Percentiles rank a stretch among this genome's conserved stretches.
phyloP scores from a whole-genome alignment of 2,113 vertebrate species.

The Henicopernis longicauda region DNA sequence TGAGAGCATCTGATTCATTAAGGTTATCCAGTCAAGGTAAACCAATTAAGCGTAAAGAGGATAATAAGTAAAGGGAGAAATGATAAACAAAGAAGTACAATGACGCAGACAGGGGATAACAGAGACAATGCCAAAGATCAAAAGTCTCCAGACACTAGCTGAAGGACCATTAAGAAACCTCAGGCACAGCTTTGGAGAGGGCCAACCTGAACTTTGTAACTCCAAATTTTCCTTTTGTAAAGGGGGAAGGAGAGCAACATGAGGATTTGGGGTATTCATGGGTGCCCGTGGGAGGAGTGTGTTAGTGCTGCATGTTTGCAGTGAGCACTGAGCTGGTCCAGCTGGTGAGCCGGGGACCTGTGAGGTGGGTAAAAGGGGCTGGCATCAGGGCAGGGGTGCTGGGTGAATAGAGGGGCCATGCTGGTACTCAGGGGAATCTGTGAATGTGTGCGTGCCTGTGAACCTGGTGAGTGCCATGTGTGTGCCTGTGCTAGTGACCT shows the following conservation, averaged over 20 bases:
- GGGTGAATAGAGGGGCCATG: neutral
- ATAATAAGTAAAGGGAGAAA: neutral
- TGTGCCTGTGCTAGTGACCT: neutral
- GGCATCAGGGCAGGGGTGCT: neutral
- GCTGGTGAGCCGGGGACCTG: fast-evolving
- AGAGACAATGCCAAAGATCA: neutral
- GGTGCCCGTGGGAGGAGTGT: neutral
- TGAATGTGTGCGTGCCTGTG: neutral
- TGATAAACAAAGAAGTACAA: neutral
- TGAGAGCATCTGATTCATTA: neutral
- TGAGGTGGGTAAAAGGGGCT: neutral
- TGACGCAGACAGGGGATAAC: neutral
- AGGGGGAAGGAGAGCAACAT: neutral
- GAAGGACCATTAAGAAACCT: neutral
- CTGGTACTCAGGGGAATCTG: neutral
- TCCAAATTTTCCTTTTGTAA: neutral
- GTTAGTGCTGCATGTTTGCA: neutral
- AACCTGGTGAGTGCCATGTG: no score
- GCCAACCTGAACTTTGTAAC: neutral
- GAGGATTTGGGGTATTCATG: neutral
- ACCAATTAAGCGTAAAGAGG: neutral
- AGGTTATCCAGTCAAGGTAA: neutral
- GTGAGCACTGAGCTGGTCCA: neutral
- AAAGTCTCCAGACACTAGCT: neutral
- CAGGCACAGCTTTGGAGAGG: neutral